Evolutionary conservation across 2,797 vertebrate genomes (phyloP).

Genomic region (Fratercula arctica): DNA sequence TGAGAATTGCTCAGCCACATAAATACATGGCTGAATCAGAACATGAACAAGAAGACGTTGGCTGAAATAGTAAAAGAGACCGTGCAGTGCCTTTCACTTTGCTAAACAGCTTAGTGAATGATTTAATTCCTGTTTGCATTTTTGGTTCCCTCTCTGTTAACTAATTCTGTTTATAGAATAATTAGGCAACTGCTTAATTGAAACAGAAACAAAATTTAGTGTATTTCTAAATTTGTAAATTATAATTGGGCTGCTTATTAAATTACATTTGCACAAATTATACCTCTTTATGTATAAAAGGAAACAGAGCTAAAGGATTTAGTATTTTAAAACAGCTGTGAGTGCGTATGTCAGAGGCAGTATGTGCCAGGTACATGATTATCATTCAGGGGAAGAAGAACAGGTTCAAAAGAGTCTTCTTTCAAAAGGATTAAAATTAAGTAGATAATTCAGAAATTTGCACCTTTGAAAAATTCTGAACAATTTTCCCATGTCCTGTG

Average conservation of each 20-base stretch:
- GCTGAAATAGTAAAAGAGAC: not conserved
- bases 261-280: conserved; percentile 50
- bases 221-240: conserved; percentile 46
- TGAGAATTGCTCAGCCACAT: not conserved
- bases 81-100: not conserved
- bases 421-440: not conserved
- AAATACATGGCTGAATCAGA: not conserved
- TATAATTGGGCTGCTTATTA: conserved; percentile 56
- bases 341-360: not conserved
- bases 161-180: conserved; percentile 50
- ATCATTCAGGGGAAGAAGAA: not conserved
- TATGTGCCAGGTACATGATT: not conserved
- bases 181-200: conserved; percentile 53
- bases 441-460: not conserved
- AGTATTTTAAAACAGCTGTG: conserved; percentile 17
- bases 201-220: conserved; percentile 56
- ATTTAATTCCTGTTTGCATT: conserved; percentile 1
- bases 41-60: fast-evolving
- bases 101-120: not conserved
- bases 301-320: conserved; percentile 3
- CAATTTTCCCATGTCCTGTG: not conserved
- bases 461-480: not conserved
- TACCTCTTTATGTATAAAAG: conserved; percentile 34
- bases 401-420: not conserved
- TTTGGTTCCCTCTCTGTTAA: not conserved